Base-by-base conservation (phyloP, 64 coral and sea anemone species). In the Dendrophyllia cribrosa region DNA sequence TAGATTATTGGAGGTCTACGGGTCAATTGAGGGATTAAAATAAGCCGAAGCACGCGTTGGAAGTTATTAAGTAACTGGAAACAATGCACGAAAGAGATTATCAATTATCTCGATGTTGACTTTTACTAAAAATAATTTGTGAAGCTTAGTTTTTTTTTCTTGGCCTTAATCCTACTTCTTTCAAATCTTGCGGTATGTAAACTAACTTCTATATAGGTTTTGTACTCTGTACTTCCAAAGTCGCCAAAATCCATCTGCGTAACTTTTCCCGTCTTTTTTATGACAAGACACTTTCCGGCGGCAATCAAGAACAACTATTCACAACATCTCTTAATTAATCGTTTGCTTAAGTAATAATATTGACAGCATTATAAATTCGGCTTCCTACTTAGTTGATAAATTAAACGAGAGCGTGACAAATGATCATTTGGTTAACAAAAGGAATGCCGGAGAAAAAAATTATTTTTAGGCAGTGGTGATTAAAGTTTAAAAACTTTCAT, bases 21-120 rank as follows among this genome's bases (percentile, higher is more conserved):
- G 80, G 80, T 84, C 80, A 84, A 66, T 67, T 84, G 80, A 3
- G 9, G 16, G 80, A 66, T 51, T 68, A 51, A 67, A 51, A 84
- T 22, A 68, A 67, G 61, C 80, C 62, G 14, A 22, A 51, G 0
- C 61, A 66, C 20, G 80, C 61, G 24, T 84, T 48, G 19, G 47
- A 75, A 65, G 16, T 65, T 61, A 60, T 83, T 66, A 12, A n/a
- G 45, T 67, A 17, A 75, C 12, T 84, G 43, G 67, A 66, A 84
- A 84, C 80, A 84, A 67, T 63, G 62, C 21, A 13, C 12, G 80
- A 51, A 84, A 48, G 5, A 47, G 62, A 84, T 67, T 19, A 67
- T 66, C 34, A 68, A 84, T 84, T 84, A 67, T 23, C 80, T 84
- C 63, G 17, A 49, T 50, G 60, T 67, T 52, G 80, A 67, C 44